Base-by-base conservation (phyloP, 2,888 invertebrate species). In the Fissipunctia ypsillon region DNA sequence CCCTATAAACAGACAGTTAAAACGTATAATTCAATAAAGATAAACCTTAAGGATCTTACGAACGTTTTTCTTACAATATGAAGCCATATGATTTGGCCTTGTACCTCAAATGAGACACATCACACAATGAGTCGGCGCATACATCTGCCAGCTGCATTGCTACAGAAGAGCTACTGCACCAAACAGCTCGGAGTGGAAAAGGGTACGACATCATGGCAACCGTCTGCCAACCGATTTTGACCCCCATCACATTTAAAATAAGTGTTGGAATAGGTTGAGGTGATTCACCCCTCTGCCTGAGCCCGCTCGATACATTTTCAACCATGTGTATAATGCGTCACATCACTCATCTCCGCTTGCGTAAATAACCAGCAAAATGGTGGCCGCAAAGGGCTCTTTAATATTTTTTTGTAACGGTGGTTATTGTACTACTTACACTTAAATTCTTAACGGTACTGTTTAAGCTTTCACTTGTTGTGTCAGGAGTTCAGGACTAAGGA, bases 291-390 rank as follows among this genome's bases (percentile, higher is more conserved):
- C 66, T 69, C 76, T 43, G 45, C 48, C 56, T 57, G 73, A 35
- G 22, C 48, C 59, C 71, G 77, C 74, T 86, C 84, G 69, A 80
- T 84, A 84, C 76, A 54, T 57, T 84, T 72, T 72, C 81, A 76
- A 45, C 60, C 84, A 73, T 68, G 84, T 60, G 80, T 61, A 19
- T 80, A 66, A 80, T 83, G 76, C 81, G 81, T 54, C 76, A 73
- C 76, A 84, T 73, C 65, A 72, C 57, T 73, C 73, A 82, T 71
- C 50, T 73, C 61, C 52, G 25, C 50, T 78, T 81, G 83, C 80
- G 79, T 84, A 81, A 87, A 86, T 90, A 86, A 86, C 85, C 76
- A 84, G 74, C 61, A 56, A 68, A 76, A 73, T 86, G 76, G 73
- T 69, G 63, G 68, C 59, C 65, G 14, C 52, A 63, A 66, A 66